These are phyloP conservation scores for Drosophila monieri DNA, from an alignment of 2,888 invertebrate genomes.

Conservation along the genomic window DNA sequence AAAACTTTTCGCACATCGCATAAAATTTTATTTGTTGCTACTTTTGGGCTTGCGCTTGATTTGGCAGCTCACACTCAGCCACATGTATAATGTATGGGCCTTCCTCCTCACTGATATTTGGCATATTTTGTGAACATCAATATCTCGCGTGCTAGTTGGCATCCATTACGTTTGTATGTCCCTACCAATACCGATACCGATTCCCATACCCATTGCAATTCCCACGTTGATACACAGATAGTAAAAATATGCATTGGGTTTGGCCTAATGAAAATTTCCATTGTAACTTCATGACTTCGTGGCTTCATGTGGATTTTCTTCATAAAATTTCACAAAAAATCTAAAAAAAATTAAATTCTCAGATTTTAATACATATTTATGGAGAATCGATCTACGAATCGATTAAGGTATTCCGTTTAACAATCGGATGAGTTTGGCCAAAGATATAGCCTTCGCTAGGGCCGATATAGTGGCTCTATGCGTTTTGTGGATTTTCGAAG, in stretches of 20 bases:
- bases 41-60: slow-evolving; percentile 78
- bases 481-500: too few relatives aligned
- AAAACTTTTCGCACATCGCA: slow-evolving; percentile 72
- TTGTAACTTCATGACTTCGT: too few relatives aligned
- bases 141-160: slow-evolving; percentile 76
- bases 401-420: too few relatives aligned
- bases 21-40: slow-evolving; percentile 79
- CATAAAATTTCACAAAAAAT: too few relatives aligned
- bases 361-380: too few relatives aligned
- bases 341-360: too few relatives aligned
- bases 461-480: too few relatives aligned
- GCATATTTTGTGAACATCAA: slow-evolving; percentile 77
- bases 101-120: slow-evolving; percentile 59
- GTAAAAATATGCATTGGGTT: not conserved
- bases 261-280: too few relatives aligned
- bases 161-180: slow-evolving; percentile 40
- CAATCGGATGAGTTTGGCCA: too few relatives aligned
- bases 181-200: slow-evolving; percentile 9
- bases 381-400: too few relatives aligned
- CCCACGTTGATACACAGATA: slow-evolving; percentile 1
- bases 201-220: slow-evolving; percentile 24
- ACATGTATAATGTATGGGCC: slow-evolving; percentile 21
- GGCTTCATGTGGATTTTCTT: too few relatives aligned
- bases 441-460: too few relatives aligned
- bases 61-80: slow-evolving; percentile 57